Conservation (phyloP, 2,797 vertebrate genomes). For the Ambastaia sidthimunki region DNA sequence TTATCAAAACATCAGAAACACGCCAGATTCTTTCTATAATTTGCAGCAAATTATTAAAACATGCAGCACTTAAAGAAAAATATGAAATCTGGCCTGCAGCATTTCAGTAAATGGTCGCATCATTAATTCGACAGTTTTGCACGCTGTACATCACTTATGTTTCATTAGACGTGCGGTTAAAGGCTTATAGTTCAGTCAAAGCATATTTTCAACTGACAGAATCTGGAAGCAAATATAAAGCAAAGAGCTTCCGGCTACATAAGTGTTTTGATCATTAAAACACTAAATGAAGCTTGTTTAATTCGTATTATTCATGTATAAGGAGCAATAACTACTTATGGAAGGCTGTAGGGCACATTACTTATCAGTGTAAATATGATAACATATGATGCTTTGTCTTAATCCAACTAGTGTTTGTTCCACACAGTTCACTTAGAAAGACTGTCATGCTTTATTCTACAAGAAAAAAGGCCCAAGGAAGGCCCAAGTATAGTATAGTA, state of each 20-base stretch:
- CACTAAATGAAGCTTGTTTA: slow-evolving; percentile 11
- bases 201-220: slow-evolving; percentile 23
- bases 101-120: slow-evolving; percentile 13
- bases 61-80: background rate
- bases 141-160: background rate
- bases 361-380: background rate
- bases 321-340: background rate
- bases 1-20: background rate
- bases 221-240: background rate
- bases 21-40: background rate
- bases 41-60: background rate
- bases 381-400: background rate
- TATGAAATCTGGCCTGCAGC: background rate
- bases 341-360: background rate
- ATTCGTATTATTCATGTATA: background rate
- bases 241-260: background rate
- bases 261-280: slow-evolving; percentile 12
- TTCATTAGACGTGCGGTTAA: slow-evolving; percentile 22
- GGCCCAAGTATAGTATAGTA: too few relatives aligned
- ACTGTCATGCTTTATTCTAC: background rate
- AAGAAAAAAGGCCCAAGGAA: too few relatives aligned
- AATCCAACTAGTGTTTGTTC: background rate
- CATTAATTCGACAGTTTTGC: slow-evolving; percentile 18
- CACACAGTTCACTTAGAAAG: background rate
- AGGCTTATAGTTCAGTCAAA: background rate